Base-by-base conservation (phyloP, 2,113 vertebrate species). In the Pterocles orientalis region DNA sequence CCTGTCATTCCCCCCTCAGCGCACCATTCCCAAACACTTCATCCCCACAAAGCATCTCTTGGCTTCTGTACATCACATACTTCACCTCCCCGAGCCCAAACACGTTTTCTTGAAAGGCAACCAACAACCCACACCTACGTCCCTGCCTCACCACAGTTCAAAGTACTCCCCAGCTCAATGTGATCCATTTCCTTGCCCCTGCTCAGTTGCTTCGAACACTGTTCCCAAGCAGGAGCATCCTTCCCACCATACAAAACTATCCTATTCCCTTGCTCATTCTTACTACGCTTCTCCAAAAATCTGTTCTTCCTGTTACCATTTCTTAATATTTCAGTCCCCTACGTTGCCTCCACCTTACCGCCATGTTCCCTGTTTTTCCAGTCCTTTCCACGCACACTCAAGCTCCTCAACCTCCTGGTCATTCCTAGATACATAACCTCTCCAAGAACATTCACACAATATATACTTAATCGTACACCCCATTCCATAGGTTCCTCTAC, bases 21-120 rank as follows among this genome's bases (percentile, higher is more conserved):
- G 15, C 21, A 56, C 45, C 0, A 0, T 19, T 19, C 19, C 31
- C 62, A 80, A 72, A 90, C 18, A 28, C 26, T 31, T 69, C 14
- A 69, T 25, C 14, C 31, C 20, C 34, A 24, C 1, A 3, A 68
- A 77, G 50, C 21, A 28, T 5, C 25, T 64, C 20, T 15, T 1
- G 18, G 71, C 11, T 34, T 34, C 43, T 0, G 0, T 16, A n/a
- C 13, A n/a, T 26, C 23, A 18, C 31, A n/a, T 69, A 19, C 8
- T 23, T 62, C 34, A 66, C 43, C 31, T 45, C 12, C 12, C 7
- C 10, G 3, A 7, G 8, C 34, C 7, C 50, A 70, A 92, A 61
- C 13, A 60, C 26, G 48, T 61, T 61, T 51, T 51, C 28, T 70
- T 76, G 47, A 80, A 65, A 53, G 2, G 12, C 43, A 84, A 34